Evolutionary conservation across 1,140 invertebrate genomes (phyloP), one percentile per base, ranked within the genome.

Genomic region (Coboldia fuscipes): DNA sequence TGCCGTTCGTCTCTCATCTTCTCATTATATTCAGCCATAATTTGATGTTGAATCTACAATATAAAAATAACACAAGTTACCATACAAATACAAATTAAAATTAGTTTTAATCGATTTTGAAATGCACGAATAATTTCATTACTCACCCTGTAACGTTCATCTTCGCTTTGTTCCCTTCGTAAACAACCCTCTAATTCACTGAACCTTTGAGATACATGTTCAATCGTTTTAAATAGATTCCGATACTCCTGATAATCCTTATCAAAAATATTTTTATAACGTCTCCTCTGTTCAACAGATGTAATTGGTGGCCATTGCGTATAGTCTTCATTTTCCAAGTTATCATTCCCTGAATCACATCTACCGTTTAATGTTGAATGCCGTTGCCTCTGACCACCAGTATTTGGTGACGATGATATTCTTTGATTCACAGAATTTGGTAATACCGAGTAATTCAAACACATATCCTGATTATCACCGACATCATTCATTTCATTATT

Each of bases 181-280:
- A 82, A 60, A 42, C 65, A 56, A 34, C 67, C 64, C 51, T 82
- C 70, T 19, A 90, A 61, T 34, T 70, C 58, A 37, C 66, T 67
- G 61, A 92, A 92, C 34, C 70, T 66, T 41, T 66, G 65, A 13
- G 79, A 68, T 12, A 86, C 79, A 42, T 67, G 66, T 39, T 79
- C 74, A 6, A 90, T 72, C 39, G 72, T 62, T 30, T 63, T 56
- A 59, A 89, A 74, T 39, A 90, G 57, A 42, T 63, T 54, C 43
- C 68, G 58, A 58, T 93, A 92, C 57, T 89, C 83, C 33, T 65
- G 66, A 56, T 88, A 90, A 47, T 88, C 70, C 36, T 65, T 62
- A 48, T 78, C 76, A 52, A 92, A 93, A 51, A 89, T 84, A 40
- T 72, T 66, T 59, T 88, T 90, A 60, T 92, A 93, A 43, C 68